These are phyloP conservation scores for Nesogale talazaci DNA, from an alignment of 2,113 vertebrate genomes.

Conservation along the genomic window DNA sequence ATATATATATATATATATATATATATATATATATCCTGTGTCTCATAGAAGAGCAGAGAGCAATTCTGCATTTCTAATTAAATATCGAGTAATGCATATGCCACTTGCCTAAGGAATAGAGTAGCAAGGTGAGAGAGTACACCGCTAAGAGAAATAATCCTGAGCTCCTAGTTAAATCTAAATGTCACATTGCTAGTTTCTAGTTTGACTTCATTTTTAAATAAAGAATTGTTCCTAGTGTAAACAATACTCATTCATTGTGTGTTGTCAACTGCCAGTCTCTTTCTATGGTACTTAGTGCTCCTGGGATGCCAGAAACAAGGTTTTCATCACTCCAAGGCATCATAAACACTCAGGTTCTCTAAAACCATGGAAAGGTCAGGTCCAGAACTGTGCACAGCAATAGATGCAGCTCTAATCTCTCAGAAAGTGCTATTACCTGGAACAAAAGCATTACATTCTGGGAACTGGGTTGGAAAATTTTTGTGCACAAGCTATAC, in stretches of 20 bases:
- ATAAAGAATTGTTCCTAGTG: not conserved
- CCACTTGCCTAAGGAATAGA: not conserved
- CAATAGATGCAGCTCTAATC: not conserved
- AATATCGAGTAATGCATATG: not conserved
- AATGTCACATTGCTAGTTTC: not conserved
- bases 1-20: too few species aligned
- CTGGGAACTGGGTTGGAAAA: not conserved
- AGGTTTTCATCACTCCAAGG: not conserved
- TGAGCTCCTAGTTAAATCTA: not conserved
- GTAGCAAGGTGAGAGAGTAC: rapidly evolving
- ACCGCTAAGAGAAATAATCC: not conserved
- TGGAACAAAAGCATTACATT: not conserved
- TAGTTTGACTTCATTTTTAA: not conserved
- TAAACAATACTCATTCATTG: not conserved
- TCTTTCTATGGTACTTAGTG: not conserved
- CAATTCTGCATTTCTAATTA: not conserved
- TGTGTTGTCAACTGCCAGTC: not conserved
- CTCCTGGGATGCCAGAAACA: not conserved
- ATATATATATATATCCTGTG: too few species aligned
- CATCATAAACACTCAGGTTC: not conserved
- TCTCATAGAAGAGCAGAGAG: not conserved
- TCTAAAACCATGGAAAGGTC: not conserved
- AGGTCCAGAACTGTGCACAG: not conserved
- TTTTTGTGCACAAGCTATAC: constrained; percentile 7
- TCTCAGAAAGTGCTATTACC: not conserved